phyloP scores from a whole-genome alignment of 2,888 invertebrate genomes.

The Lycia hirtaria region DNA sequence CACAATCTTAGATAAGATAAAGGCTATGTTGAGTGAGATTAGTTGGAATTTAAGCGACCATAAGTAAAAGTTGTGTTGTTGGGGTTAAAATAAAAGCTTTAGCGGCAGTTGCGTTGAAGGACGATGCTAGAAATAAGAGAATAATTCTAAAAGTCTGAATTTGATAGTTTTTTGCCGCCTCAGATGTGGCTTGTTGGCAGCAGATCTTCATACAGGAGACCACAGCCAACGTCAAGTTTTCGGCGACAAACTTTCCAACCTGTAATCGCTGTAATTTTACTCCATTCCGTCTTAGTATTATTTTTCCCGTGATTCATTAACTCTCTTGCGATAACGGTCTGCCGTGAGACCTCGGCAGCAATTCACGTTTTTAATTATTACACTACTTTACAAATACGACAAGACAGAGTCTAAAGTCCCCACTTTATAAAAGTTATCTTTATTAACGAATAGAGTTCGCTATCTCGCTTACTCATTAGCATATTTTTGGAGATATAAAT shows the following conservation, averaged over 20 bases:
- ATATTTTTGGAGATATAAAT: too few species aligned
- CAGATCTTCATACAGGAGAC: too few species aligned
- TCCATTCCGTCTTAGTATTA: constrained; percentile 29
- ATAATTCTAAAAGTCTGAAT: too few species aligned
- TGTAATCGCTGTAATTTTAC: constrained; percentile 22
- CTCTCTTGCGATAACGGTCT: constrained; percentile 56
- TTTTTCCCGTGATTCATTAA: constrained; percentile 56
- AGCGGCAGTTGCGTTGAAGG: too few species aligned
- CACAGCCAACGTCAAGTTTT: too few species aligned
- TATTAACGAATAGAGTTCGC: too few species aligned
- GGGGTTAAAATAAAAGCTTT: constrained; percentile 33
- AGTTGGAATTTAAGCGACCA: constrained; percentile 42
- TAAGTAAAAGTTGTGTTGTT: constrained; percentile 39
- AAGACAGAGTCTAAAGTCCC: constrained; percentile 13
- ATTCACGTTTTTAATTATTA: constrained; percentile 54
- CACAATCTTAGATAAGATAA: constrained; percentile 51
- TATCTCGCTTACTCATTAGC: too few species aligned
- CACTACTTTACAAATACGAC: constrained; percentile 32
- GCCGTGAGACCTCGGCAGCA: constrained; percentile 56
- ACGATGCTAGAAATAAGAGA: too few species aligned
- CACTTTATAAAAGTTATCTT: too few species aligned
- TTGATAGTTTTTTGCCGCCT: too few species aligned
- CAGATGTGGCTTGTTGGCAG: too few species aligned
- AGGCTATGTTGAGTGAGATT: constrained; percentile 44
- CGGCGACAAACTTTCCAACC: not conserved